Evolutionary conservation across 2,113 vertebrate species (phyloP).

Genomic region (Hyla sarda): DNA sequence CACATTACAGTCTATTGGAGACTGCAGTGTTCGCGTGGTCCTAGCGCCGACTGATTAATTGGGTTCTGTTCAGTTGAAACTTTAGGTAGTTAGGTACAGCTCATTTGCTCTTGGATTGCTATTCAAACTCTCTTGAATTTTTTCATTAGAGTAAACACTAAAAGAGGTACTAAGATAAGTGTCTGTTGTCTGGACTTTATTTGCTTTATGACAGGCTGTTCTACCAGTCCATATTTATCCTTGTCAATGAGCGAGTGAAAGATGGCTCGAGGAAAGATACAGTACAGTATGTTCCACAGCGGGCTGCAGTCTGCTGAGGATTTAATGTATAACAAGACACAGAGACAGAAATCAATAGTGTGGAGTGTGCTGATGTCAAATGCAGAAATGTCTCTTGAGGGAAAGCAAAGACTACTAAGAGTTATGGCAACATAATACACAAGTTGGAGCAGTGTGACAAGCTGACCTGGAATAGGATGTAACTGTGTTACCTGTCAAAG

Average conservation of each 20-base stretch:
- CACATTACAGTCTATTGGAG: no score
- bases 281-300: slow-evolving; percentile 62
- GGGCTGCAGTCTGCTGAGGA: slow-evolving; percentile 43
- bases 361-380: slow-evolving; percentile 50
- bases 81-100: no score
- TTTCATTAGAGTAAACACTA: background rate
- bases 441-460: slow-evolving; percentile 24
- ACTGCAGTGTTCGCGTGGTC: no score
- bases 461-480: slow-evolving; percentile 13
- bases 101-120: no score
- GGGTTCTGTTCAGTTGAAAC: no score
- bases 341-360: slow-evolving; percentile 63
- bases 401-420: slow-evolving; percentile 55
- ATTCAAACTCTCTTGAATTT: no score
- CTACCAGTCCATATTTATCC: slow-evolving; percentile 69
- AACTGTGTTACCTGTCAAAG: background rate
- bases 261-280: slow-evolving; percentile 64
- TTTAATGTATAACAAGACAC: slow-evolving; percentile 62
- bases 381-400: slow-evolving; percentile 44
- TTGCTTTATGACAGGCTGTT: slow-evolving; percentile 65
- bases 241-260: slow-evolving; percentile 63
- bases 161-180: slow-evolving; percentile 18
- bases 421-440: slow-evolving; percentile 45
- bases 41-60: no score
- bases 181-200: slow-evolving; percentile 51